A percentile compares a stretch with the other conserved stretches of the same genome.
phyloP scores from a whole-genome alignment of 2,797 vertebrate species.

The Gila robusta region DNA sequence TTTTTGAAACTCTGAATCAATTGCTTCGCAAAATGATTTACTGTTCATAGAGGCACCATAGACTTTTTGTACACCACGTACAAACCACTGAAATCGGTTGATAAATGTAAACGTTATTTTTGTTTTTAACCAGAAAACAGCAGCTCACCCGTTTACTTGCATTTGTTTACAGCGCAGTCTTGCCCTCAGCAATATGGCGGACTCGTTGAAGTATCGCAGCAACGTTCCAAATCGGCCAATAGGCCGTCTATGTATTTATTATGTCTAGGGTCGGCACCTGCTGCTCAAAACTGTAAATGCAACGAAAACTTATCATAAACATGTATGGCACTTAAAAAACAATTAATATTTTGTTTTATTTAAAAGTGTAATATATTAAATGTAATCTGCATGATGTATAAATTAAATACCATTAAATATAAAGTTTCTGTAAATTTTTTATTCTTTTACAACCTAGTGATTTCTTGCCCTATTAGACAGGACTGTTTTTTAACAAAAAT shows the following conservation, averaged over 20 bases:
- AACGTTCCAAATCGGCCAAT: too few species aligned
- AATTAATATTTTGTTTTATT: background rate
- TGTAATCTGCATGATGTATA: background rate
- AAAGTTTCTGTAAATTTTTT: background rate
- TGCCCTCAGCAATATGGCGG: too few species aligned
- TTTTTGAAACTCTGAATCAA: background rate
- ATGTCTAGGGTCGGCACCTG: too few species aligned
- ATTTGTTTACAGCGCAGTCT: too few species aligned
- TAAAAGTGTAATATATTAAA: background rate
- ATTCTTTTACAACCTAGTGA: background rate
- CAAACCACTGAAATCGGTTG: too few species aligned
- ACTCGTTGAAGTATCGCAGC: too few species aligned
- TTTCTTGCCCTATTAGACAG: background rate
- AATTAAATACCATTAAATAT: background rate
- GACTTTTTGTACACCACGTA: too few species aligned
- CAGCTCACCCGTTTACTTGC: too few species aligned
- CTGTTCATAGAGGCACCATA: background rate
- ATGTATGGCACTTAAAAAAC: background rate
- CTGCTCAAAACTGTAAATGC: background rate
- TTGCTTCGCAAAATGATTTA: background rate
- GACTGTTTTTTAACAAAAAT: background rate
- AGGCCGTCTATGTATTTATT: too few species aligned
- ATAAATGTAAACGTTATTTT: too few species aligned
- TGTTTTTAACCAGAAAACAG: too few species aligned
- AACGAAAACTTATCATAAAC: background rate